These are phyloP conservation scores for Dryomyza anilis DNA, from an alignment of 2,888 invertebrate species.

Conservation along the genomic window DNA sequence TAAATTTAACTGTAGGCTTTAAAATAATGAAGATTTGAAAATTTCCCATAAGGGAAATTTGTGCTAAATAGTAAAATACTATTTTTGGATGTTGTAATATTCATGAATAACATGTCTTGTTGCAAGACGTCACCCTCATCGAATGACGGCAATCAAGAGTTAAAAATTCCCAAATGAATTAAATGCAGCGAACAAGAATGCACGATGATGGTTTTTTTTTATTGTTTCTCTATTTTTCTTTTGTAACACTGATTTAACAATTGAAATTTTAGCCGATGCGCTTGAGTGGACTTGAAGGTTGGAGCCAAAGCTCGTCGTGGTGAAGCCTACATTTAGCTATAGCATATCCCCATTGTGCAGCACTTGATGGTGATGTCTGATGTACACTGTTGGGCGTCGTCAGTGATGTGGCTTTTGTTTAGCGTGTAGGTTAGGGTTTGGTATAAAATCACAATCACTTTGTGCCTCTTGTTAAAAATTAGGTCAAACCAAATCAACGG, in stretches of 20 bases:
- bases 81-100: no score
- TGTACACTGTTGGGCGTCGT: neutral
- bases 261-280: neutral
- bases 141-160: neutral
- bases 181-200: neutral
- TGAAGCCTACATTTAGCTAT: neutral
- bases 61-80: no score
- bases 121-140: no score
- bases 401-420: neutral
- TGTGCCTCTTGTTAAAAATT: neutral
- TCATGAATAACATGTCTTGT: no score
- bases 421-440: neutral
- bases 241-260: neutral
- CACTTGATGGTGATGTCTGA: neutral
- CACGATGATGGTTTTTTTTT: neutral
- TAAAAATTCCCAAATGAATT: neutral
- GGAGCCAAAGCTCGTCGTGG: no score
- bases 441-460: neutral
- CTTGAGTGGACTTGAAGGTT: no score
- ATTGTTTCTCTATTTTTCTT: neutral
- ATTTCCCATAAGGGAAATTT: no score
- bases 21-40: no score
- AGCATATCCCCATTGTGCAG: neutral
- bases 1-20: no score
- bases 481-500: slow-evolving; percentile 5